phyloP scores from a whole-genome alignment of 2,888 invertebrate species.

The Rhagium mordax region DNA sequence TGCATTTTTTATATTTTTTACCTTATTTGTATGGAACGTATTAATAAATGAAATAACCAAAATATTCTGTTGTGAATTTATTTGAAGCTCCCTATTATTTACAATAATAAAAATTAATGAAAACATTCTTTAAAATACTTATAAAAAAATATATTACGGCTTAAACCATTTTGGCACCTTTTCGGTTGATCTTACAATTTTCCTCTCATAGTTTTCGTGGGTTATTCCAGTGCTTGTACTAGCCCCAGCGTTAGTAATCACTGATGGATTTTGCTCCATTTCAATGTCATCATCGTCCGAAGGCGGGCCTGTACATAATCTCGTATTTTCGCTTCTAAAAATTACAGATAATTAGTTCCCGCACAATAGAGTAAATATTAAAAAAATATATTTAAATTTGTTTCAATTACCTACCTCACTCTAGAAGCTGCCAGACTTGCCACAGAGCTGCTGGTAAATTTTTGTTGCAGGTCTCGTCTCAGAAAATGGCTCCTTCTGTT shows the following conservation, averaged over 20 bases:
- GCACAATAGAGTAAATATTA: no score
- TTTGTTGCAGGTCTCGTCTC: conserved; percentile 75
- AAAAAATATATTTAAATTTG: no score
- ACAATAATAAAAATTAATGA: conserved; percentile 20
- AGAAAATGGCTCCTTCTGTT: conserved; percentile 71
- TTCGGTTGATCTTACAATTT: conserved; percentile 56
- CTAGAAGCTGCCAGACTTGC: conserved; percentile 81
- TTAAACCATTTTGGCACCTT: conserved; percentile 69
- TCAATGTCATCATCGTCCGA: conserved; percentile 45
- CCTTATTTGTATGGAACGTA: conserved; percentile 15
- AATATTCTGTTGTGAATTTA: neutral
- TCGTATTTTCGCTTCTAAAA: conserved; percentile 53
- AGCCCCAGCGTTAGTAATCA: conserved; percentile 58
- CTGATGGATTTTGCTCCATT: conserved; percentile 53
- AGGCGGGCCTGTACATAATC: conserved; percentile 34
- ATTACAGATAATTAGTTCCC: neutral
- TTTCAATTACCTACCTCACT: conserved; percentile 75
- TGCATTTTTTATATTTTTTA: conserved; percentile 27
- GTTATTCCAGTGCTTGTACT: conserved; percentile 60
- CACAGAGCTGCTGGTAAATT: conserved; percentile 78
- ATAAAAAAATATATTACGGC: conserved; percentile 42
- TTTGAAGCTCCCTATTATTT: conserved; percentile 14
- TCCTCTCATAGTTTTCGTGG: conserved; percentile 51
- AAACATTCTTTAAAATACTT: conserved; percentile 18
- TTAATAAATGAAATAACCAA: conserved; percentile 9